Base-by-base conservation (phyloP, 2,113 vertebrate species). In the Eulemur rufifrons region DNA sequence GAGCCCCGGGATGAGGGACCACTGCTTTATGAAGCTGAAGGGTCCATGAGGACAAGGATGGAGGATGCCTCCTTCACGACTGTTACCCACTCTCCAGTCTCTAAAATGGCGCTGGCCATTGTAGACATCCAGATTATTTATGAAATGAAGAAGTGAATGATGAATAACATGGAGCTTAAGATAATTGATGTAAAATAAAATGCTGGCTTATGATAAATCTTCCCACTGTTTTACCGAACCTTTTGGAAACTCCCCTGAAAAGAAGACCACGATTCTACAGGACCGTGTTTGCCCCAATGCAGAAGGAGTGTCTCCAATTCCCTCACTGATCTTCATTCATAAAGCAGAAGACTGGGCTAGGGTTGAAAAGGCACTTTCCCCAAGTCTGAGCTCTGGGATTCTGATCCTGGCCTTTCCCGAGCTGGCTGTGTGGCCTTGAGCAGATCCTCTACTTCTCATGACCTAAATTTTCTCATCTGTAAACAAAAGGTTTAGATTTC, bases 401-500 rank as follows among this genome's bases (percentile, higher is more conserved):
- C 29, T 56, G 61, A 77, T 39, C 27, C 61, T 66, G 37, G 39
- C 25, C 94, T 83, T 92, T 88, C 81, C 39, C 69, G 92, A 21
- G 27, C 39, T 59, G 85, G 50, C 63, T 54, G 39, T 80, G 52
- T 64, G 86, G 45, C 45, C 34, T 86, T 68, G 50, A 81, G 50
- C 39, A 93, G 95, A 91, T 71, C 69, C 23, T 91, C 50, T 64
- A 3, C 39, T 89, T 92, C 59, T 86, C 63, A 69, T 8, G 10
- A 50, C 32, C 54, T 81, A 66, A 93, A 73, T 78, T 88, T 95
- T 96, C 82, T 93, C 68, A 82, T 83, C 68, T 64, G 2, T 91
- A 94, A 94, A 95, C 54, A 96, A 95, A 86, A 88, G 81, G 63
- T 89, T 95, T 85, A 34, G 29, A 86, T 96, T 93, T 96, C 78